Conservation (phyloP, 2,113 vertebrate genomes). For the Piaya cayana region DNA sequence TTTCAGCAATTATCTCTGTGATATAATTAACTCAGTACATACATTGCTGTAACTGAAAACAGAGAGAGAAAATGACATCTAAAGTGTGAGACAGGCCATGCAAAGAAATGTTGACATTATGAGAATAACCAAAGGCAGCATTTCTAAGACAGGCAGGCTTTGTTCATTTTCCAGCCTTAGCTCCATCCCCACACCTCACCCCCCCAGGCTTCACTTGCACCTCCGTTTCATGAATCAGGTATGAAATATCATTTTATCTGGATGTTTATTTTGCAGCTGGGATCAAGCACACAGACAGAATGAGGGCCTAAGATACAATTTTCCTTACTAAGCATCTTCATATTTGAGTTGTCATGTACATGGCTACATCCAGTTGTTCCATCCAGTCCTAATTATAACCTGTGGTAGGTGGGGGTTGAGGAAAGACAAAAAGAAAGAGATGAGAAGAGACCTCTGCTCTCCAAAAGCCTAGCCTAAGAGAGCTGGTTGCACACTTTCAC, state of each 20-base stretch:
- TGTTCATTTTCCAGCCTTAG: background rate
- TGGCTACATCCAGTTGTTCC: background rate
- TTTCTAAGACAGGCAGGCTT: background rate
- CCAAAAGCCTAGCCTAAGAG: background rate
- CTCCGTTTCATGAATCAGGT: background rate
- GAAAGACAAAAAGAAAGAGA: background rate
- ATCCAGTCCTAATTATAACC: background rate
- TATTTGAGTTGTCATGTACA: background rate
- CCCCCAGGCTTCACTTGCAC: background rate
- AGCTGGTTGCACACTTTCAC: background rate
- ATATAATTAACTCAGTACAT: background rate
- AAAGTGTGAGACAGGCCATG: background rate
- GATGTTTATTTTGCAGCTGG: background rate
- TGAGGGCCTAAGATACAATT: background rate
- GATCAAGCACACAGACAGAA: background rate
- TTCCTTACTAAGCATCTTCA: background rate
- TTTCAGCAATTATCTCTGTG: background rate
- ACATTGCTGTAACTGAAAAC: background rate
- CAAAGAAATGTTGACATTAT: background rate
- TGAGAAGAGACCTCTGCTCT: background rate
- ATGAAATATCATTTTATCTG: background rate
- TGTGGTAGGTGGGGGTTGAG: fast-evolving
- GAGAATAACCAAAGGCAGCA: background rate
- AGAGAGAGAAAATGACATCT: background rate
- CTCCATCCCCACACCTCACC: background rate